Percentiles rank a stretch among this genome's conserved stretches.
These are phyloP conservation scores for Catostomus latipinnis DNA, from an alignment of 2,797 vertebrate species.

Conservation along the genomic window DNA sequence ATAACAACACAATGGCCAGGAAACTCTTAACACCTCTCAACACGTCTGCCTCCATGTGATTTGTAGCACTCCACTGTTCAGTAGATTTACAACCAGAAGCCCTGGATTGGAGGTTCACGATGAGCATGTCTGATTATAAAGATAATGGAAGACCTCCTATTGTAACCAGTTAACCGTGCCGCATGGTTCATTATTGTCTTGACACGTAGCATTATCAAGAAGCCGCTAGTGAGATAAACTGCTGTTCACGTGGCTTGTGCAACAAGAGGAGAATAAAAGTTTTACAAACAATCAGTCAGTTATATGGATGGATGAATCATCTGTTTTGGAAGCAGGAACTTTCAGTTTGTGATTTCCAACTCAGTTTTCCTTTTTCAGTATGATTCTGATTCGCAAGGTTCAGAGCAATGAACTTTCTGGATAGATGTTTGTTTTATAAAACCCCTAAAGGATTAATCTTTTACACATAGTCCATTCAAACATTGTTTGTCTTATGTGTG, in stretches of 20 bases:
- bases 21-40: constrained; percentile 70
- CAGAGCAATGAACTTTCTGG: background rate
- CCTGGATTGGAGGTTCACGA: constrained; percentile 65
- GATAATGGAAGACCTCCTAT: constrained; percentile 66
- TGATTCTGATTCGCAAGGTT: background rate
- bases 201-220: constrained; percentile 31
- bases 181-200: constrained; percentile 37
- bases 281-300: constrained; percentile 2
- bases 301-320: background rate
- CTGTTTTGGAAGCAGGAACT: background rate
- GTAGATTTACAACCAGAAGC: constrained; percentile 82
- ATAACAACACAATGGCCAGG: constrained; percentile 77
- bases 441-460: too few species aligned
- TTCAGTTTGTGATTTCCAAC: constrained; percentile 7
- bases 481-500: too few species aligned
- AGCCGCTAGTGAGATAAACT: constrained; percentile 41
- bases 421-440: too few species aligned
- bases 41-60: constrained; percentile 65
- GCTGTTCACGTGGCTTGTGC: constrained; percentile 25
- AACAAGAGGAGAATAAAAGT: background rate
- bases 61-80: constrained; percentile 55
- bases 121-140: constrained; percentile 72
- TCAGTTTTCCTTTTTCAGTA: background rate
- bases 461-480: too few species aligned
- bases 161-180: constrained; percentile 37